A percentile compares a stretch with the other conserved stretches of the same genome.
phyloP scores from a whole-genome alignment of 1,140 invertebrate genomes.

The Habropoda laboriosa region DNA sequence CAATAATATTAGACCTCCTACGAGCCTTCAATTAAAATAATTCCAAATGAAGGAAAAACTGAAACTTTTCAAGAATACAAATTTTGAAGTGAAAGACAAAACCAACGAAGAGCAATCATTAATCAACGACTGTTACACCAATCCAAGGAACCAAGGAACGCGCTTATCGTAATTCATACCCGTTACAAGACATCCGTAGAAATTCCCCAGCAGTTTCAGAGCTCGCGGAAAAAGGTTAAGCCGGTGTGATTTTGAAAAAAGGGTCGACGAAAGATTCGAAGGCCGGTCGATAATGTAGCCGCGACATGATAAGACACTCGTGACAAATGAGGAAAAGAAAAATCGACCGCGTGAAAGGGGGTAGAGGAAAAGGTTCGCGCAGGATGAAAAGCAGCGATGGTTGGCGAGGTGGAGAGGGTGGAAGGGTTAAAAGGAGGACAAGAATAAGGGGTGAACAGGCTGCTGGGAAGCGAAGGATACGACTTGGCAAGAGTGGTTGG shows the following conservation, averaged over 20 bases:
- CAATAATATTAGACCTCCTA: too few relatives aligned
- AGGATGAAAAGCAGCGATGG: conserved; percentile 22
- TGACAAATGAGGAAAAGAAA: conserved; percentile 63
- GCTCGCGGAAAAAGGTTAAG: not conserved
- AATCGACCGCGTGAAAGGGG: conserved; percentile 12
- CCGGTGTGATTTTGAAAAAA: not conserved
- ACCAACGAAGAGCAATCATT: too few relatives aligned
- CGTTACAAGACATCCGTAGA: not conserved
- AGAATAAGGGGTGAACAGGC: conserved; percentile 15
- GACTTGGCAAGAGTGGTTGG: conserved; percentile 43
- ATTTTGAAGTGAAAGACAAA: too few relatives aligned
- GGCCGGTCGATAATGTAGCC: conserved; percentile 62
- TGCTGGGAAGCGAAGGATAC: conserved; percentile 19
- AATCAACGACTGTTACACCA: too few relatives aligned
- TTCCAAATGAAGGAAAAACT: too few relatives aligned
- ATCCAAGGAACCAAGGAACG: too few relatives aligned
- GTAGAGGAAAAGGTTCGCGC: conserved; percentile 16
- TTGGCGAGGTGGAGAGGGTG: not conserved
- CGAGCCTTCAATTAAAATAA: too few relatives aligned
- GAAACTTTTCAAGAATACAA: too few relatives aligned
- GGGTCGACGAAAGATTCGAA: conserved; percentile 4
- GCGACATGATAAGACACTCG: conserved; percentile 59
- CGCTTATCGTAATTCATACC: not conserved
- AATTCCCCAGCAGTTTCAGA: not conserved
- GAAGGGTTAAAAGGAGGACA: conserved; percentile 22